Conservation (phyloP, 2,888 invertebrate species). For the Drosophila mettleri region DNA sequence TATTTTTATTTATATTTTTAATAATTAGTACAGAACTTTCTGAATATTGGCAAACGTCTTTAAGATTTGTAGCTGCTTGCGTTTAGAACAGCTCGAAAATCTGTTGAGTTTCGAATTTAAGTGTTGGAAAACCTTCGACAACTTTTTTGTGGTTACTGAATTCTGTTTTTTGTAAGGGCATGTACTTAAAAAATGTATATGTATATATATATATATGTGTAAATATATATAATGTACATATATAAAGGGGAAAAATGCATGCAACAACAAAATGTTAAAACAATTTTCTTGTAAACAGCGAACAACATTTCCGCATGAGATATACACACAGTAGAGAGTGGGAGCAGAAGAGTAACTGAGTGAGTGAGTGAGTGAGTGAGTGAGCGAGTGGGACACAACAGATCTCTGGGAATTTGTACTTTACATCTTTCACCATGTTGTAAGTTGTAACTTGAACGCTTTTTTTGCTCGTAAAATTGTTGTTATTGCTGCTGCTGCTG, state of each 20-base stretch:
- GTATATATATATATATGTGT: too few species aligned
- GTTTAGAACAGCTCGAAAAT: background rate
- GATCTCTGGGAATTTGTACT: conserved; percentile 55
- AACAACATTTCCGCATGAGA: conserved; percentile 59
- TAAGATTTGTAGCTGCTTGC: background rate
- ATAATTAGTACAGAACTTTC: too few species aligned
- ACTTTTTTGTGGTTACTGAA: background rate
- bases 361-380: background rate
- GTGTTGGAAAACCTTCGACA: background rate
- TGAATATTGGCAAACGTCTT: background rate
- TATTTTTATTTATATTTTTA: too few species aligned
- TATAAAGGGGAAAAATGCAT: conserved; percentile 23
- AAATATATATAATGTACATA: too few species aligned
- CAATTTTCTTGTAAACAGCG: conserved; percentile 63
- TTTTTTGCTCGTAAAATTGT: conserved; percentile 16
- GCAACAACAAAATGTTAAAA: conserved; percentile 53
- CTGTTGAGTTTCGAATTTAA: background rate
- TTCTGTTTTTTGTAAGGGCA: conserved; percentile 9
- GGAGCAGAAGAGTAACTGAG: too few species aligned
- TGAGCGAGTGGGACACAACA: background rate
- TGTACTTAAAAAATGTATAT: conserved; percentile 15
- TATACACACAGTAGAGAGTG: conserved; percentile 17
- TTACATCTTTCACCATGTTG: conserved; percentile 46
- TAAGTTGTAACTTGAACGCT: conserved; percentile 33
- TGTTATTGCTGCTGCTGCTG: conserved; percentile 9